Evolutionary conservation across 2,888 invertebrate genomes (phyloP), one percentile per base, ranked within the genome.

Genomic region (Meteorus colon): DNA sequence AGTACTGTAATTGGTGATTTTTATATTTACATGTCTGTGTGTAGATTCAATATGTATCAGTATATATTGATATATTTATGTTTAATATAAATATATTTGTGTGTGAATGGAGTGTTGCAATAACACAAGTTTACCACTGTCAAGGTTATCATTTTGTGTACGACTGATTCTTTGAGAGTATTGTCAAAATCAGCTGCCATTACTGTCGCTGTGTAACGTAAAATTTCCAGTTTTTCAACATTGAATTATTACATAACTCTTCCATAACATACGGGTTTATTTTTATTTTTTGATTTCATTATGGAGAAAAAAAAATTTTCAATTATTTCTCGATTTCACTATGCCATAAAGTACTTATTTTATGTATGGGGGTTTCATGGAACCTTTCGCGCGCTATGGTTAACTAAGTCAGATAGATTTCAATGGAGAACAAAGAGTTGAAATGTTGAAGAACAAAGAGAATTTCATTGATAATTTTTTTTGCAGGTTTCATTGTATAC

Each of bases 171-270:
- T 41, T 37, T 8, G 8, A 55, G 73, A 77, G 79, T 82, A 84
- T 86, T 86, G 86, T 86, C 87, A 86, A 88, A 88, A 89, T 89
- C 89, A 88, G 89, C 88, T 89, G 89, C 89, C 89, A 88, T 89
- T 88, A 78, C 84, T 84, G 81, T 75, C 70, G 70, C 37, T 34
- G 29, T 34, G 55, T 59, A 67, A 45, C 67, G 67, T 62, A 27
- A 37, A 65, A n/a, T 65, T 63, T 65, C 37, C 16, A 65, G 12
- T 19, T 34, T 65, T 10, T 41, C 27, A 29, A 41, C 41, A 41
- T 41, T 12, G 41, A 41, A 41, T 41, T 41, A 41, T 41, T 41
- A 41, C 48, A 48, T 24, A 48, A 24, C 19, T 48, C 16, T 10
- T 41, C 12, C 12, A 41, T 2, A 41, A 12, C 24, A 24, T 0